A percentile compares a stretch with the other conserved stretches of the same genome.
Conservation (phyloP, 2,888 invertebrate genomes). For the Rotaria sp. region DNA sequence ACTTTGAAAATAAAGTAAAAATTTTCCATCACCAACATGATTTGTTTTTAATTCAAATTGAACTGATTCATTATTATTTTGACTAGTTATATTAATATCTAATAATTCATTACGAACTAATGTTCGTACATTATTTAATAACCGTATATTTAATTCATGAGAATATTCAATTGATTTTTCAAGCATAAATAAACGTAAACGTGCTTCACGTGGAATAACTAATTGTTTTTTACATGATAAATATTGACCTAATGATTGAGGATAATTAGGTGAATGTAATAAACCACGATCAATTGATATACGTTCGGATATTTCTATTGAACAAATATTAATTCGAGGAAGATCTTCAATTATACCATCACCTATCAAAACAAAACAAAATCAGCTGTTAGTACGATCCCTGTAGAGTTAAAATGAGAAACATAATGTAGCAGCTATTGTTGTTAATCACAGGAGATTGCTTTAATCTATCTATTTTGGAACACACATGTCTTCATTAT, state of each 20-base stretch:
- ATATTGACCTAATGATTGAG: not conserved
- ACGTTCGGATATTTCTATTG: not conserved
- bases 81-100: not conserved
- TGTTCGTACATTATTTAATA: not conserved
- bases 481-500: too few relatives aligned
- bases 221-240: not conserved
- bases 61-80: not conserved
- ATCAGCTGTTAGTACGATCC: too few relatives aligned
- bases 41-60: constrained; percentile 22
- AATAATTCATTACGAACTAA: not conserved
- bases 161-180: constrained; percentile 18
- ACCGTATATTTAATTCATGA: not conserved
- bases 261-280: constrained; percentile 23
- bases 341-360: not conserved
- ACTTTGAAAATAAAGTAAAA: constrained; percentile 25
- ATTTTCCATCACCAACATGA: not conserved
- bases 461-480: too few relatives aligned
- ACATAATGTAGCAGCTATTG: too few relatives aligned
- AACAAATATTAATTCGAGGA: not conserved
- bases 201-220: not conserved
- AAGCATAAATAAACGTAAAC: not conserved
- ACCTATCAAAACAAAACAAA: not conserved
- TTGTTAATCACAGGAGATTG: too few relatives aligned
- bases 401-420: too few relatives aligned
- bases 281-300: not conserved